Conservation (phyloP, 2,113 vertebrate genomes). For the Podarcis raffonei region DNA sequence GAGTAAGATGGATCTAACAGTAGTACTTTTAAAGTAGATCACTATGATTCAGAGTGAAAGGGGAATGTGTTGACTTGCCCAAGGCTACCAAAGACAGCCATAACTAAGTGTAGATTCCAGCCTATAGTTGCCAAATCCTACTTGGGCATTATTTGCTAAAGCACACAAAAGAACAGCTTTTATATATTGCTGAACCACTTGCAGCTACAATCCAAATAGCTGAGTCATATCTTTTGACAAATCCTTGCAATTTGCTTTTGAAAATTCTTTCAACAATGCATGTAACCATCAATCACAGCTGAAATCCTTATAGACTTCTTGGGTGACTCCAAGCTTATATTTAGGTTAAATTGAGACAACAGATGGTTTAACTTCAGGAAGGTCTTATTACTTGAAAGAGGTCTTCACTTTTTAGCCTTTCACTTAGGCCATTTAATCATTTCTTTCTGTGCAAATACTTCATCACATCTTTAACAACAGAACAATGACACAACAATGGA, state of each 20-base stretch:
- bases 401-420: constrained; percentile 50
- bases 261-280: constrained; percentile 22
- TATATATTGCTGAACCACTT: background rate
- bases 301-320: constrained; percentile 37
- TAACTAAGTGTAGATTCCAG: background rate
- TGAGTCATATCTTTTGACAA: background rate
- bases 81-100: background rate
- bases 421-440: constrained; percentile 67
- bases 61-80: background rate
- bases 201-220: background rate
- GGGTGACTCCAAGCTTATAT: constrained; percentile 3
- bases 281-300: constrained; percentile 1
- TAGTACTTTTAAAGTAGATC: background rate
- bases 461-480: constrained; percentile 73
- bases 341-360: constrained; percentile 29
- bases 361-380: constrained; percentile 63
- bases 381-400: constrained; percentile 59
- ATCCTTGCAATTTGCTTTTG: constrained; percentile 14
- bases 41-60: background rate
- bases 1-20: background rate
- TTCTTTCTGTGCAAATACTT: constrained; percentile 60
- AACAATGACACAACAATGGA: constrained; percentile 76
- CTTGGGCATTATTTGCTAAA: background rate
- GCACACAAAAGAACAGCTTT: background rate
- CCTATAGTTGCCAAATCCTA: background rate